Base-by-base conservation (phyloP, 2,888 invertebrate genomes). In the Priocnemis perturbator region DNA sequence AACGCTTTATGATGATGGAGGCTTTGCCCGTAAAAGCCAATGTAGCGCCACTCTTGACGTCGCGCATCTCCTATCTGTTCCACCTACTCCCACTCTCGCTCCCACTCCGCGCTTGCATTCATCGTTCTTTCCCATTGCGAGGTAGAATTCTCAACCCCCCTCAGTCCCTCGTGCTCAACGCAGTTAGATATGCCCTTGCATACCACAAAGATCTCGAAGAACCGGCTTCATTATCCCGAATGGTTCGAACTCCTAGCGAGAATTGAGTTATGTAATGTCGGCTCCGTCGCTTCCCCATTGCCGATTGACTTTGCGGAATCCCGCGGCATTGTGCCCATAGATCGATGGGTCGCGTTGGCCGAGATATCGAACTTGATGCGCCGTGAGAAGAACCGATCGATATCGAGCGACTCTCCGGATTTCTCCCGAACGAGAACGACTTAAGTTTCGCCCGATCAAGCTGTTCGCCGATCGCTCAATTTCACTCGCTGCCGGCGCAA, bases 11-110 rank as follows among this genome's bases (percentile, higher is more conserved):
- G 80, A 79, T 82, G 81, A 84, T 85, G 83, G 78, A 75, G 74
- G 73, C 78, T 77, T 81, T 76, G 77, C 74, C 78, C 78, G 77
- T 84, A 82, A 84, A 85, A 83, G 85, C 81, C 82, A 83, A 82
- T 81, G 81, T 83, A 80, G 66, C 79, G 77, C 81, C 78, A 77
- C 74, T 72, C 59, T 59, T 59, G 56, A 68, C 60, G 19, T 19
- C 64, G 67, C 69, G 63, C 67, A 68, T 67, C 63, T 71, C 53
- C 69, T 68, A 58, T 63, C 68, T 45, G 23, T 23, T 20, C 23
- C 57, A 37, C 37, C 37, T 37, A 37, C 37, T 37, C 44, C 59
- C 56, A 44, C 53, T 17, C 64, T 60, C 61, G 55, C 59, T 47
- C 48, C 55, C 53, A 53, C 66, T 26, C 70, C 70, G 21, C 59